Base-by-base conservation (phyloP, 2,797 vertebrate species). In the Lutjanus argentimaculatus region DNA sequence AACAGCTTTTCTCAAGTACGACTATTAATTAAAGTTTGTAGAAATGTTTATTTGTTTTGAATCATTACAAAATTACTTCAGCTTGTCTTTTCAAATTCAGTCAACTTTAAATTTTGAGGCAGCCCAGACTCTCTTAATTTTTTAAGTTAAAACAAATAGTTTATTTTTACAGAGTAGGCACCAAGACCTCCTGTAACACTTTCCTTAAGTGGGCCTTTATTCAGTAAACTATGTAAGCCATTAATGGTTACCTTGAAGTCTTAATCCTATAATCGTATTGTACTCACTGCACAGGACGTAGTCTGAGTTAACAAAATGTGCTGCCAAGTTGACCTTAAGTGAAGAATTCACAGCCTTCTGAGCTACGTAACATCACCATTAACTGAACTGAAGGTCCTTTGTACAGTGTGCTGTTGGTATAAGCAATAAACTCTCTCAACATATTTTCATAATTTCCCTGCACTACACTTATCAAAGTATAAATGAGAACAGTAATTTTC, bases 251-350 rank as follows among this genome's bases (percentile, higher is more conserved):
- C 68, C 73, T 80, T 75, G 70, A 84, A 87, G 69, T 71, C 78
- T 63, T 85, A 89, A 90, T 88, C 85, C 83, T 40, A 11, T 88
- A 80, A 90, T 88, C 65, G 52, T 59, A 62, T 80, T 67, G 77
- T 73, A 75, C 17, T 80, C 48, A 51, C 65, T 64, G 70, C 57
- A 76, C 67, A 58, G 76, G 49, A 56, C 17, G 17, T 49, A 61
- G 82, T 70, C 67, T 72, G 73, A 72, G 69, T 82, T 77, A 74
- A 82, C 58, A 48, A 80, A 85, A 83, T 75, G 72, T 86, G 76
- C 75, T 49, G 82, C 88, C 79, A 77, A 30, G 59, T 36, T 62
- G 75, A 70, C 75, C 70, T 80, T 2, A 75, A 46, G 17, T 5
- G 42, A 55, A 52, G 19, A 36, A 70, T 67, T 73, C 58, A 58